These are phyloP conservation scores for Pardosa pseudoannulata DNA, from an alignment of 2,888 invertebrate species.

Conservation along the genomic window DNA sequence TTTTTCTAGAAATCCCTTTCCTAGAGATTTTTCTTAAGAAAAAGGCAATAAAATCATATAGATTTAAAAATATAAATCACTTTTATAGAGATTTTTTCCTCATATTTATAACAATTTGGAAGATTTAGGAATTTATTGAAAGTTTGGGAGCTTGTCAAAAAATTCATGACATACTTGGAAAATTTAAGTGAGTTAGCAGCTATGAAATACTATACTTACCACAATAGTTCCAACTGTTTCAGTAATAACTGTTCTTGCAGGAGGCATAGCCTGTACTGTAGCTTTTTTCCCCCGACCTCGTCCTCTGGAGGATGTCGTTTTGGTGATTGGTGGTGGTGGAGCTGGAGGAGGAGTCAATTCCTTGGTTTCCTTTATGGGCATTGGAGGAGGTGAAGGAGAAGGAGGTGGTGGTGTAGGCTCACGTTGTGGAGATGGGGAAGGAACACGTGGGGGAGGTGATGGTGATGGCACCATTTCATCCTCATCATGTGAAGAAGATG, in stretches of 20 bases:
- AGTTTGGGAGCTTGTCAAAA: no score
- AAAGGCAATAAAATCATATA: no score
- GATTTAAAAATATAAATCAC: no score
- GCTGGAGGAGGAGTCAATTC: slow-evolving; percentile 36
- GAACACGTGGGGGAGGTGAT: slow-evolving; percentile 29
- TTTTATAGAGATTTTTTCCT: no score
- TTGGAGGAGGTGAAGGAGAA: slow-evolving; percentile 27
- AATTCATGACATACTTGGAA: no score
- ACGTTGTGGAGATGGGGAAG: slow-evolving; percentile 32
- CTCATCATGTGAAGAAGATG: slow-evolving; percentile 32
- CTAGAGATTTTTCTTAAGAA: no score
- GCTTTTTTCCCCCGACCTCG: slow-evolving; percentile 61
- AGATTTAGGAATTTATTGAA: no score
- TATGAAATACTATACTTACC: slow-evolving; percentile 44
- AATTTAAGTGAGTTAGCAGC: no score
- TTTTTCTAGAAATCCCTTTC: no score
- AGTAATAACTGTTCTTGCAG: slow-evolving; percentile 65
- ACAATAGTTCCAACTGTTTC: slow-evolving; percentile 71
- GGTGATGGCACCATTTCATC: slow-evolving; percentile 39
- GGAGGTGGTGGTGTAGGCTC: slow-evolving; percentile 33
- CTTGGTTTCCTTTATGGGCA: not conserved
- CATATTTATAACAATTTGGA: no score
- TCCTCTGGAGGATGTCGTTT: slow-evolving; percentile 49
- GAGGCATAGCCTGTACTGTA: slow-evolving; percentile 40
- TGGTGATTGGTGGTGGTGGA: slow-evolving; percentile 39